phyloP scores from a whole-genome alignment of 1,140 invertebrate genomes.

The Maniola jurtina region DNA sequence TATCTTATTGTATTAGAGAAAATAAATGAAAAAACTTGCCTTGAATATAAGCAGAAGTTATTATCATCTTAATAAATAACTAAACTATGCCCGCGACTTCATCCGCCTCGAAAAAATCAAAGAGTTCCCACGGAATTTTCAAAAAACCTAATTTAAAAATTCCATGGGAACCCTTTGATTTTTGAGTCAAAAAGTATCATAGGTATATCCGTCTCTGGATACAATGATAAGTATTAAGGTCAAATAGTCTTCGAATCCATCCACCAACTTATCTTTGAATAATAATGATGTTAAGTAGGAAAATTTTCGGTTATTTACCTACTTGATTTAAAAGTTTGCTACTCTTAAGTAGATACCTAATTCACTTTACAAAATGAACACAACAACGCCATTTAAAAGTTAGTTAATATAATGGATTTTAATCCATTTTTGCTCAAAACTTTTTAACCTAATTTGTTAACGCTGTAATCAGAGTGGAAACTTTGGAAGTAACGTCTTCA shows the following conservation, averaged over 20 bases:
- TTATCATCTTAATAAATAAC: too few species aligned
- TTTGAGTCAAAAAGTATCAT: too few species aligned
- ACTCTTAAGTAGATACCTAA: not conserved
- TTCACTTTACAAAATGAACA: slow-evolving; percentile 1
- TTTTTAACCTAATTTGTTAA: slow-evolving; percentile 3
- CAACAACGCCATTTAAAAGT: slow-evolving; percentile 1
- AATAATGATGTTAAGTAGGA: not conserved
- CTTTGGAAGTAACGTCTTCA: not conserved
- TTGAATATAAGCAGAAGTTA: too few species aligned
- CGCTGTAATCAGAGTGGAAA: not conserved
- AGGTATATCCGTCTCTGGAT: too few species aligned
- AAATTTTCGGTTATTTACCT: not conserved
- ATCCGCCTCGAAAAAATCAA: too few species aligned
- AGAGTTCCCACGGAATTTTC: too few species aligned
- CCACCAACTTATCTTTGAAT: too few species aligned
- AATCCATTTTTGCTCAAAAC: slow-evolving; percentile 2
- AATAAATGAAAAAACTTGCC: not conserved
- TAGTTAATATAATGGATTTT: not conserved
- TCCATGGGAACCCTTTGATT: too few species aligned
- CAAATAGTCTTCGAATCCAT: too few species aligned
- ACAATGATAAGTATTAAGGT: too few species aligned
- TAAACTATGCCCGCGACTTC: too few species aligned
- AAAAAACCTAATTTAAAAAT: too few species aligned
- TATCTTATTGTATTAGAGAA: not conserved
- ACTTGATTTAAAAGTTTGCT: not conserved